phyloP scores from a whole-genome alignment of 2,113 vertebrate genomes.

The Chlamydotis undulata region DNA sequence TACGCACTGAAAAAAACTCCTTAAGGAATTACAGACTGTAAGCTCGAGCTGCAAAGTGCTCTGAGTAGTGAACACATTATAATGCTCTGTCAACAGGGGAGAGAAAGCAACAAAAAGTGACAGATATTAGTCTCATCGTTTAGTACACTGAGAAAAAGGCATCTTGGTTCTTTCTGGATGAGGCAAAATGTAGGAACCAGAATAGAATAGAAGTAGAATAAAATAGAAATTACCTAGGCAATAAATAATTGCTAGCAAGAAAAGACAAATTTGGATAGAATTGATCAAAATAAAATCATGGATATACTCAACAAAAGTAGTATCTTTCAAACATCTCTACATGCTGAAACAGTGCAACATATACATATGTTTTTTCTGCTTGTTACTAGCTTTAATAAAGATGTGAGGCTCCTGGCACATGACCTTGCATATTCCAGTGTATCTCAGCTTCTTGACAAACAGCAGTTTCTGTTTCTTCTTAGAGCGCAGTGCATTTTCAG shows the following conservation, averaged over 20 bases:
- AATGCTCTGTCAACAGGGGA: not conserved
- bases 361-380: not conserved
- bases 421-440: not conserved
- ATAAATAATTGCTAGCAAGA: not conserved
- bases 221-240: not conserved
- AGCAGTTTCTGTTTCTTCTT: not conserved
- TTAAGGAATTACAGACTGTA: not conserved
- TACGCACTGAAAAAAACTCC: not conserved
- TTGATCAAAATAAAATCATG: not conserved
- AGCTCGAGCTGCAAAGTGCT: not conserved
- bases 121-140: not conserved
- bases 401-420: not conserved
- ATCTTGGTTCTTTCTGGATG: not conserved
- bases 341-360: not conserved
- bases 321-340: not conserved
- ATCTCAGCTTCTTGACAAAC: not conserved
- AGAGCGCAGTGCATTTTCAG: not conserved
- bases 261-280: not conserved
- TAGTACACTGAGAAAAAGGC: not conserved
- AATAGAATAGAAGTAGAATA: not conserved
- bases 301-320: not conserved
- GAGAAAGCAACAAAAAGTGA: not conserved
- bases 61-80: not conserved
- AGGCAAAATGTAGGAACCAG: not conserved
- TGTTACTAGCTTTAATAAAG: not conserved